These are phyloP conservation scores for Harpagifer antarcticus DNA, from an alignment of 2,797 vertebrate species.

Conservation along the genomic window DNA sequence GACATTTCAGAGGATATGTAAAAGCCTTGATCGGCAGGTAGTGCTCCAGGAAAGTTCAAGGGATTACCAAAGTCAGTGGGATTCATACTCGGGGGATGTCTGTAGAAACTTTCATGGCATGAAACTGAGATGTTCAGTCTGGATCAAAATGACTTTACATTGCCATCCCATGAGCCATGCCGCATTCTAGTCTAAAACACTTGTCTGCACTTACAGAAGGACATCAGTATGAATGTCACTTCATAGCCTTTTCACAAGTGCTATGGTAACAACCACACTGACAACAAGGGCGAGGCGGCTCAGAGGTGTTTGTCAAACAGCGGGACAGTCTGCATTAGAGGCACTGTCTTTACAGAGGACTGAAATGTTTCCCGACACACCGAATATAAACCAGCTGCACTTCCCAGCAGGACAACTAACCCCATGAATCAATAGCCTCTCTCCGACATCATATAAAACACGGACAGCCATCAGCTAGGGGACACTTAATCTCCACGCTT, in stretches of 20 bases:
- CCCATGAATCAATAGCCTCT: slow-evolving; percentile 78
- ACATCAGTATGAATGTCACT: slow-evolving; percentile 25
- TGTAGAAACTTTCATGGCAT: not conserved
- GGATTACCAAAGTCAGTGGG: not conserved
- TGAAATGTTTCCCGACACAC: slow-evolving; percentile 73
- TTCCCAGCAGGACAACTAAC: slow-evolving; percentile 78
- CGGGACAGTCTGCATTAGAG: slow-evolving; percentile 53
- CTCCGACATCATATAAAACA: slow-evolving; percentile 79
- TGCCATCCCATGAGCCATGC: not conserved
- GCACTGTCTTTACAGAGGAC: slow-evolving; percentile 56
- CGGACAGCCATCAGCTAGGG: slow-evolving; percentile 76
- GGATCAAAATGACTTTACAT: slow-evolving; percentile 9
- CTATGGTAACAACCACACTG: slow-evolving; percentile 31
- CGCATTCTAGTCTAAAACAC: slow-evolving; percentile 1
- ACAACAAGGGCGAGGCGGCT: slow-evolving; percentile 29
- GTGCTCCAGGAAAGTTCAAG: not conserved
- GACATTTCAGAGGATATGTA: not conserved
- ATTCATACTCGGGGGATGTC: slow-evolving; percentile 4
- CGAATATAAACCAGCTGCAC: slow-evolving; percentile 71
- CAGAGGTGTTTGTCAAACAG: slow-evolving; percentile 50
- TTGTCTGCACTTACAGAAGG: slow-evolving; percentile 8
- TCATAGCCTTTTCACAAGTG: slow-evolving; percentile 39
- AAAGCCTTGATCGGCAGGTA: slow-evolving; percentile 1
- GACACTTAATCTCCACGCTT: slow-evolving; percentile 73
- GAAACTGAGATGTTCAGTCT: slow-evolving; percentile 18